Conservation (phyloP, 1,140 invertebrate genomes). For the Aporrectodea caliginosa region DNA sequence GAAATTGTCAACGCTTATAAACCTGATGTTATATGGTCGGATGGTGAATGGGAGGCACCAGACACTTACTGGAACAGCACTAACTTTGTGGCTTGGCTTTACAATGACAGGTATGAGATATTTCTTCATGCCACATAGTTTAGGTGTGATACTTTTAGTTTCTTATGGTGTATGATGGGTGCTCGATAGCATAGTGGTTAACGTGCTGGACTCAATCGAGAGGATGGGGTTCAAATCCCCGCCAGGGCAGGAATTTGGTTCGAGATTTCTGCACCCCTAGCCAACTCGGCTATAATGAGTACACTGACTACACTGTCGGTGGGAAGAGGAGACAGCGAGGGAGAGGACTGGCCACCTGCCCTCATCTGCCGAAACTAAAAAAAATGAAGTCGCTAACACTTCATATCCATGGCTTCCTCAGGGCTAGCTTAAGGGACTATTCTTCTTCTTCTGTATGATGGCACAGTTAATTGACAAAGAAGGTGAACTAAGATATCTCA, state of each 20-base stretch:
- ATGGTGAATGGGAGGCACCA: constrained; percentile 64
- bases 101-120: constrained; percentile 71
- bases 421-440: background rate
- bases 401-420: too few species aligned
- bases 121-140: background rate
- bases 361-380: too few species aligned
- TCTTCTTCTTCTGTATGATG: background rate
- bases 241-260: too few species aligned
- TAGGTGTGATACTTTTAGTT: background rate
- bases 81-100: constrained; percentile 79
- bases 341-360: too few species aligned
- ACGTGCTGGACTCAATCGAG: too few species aligned
- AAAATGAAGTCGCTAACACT: too few species aligned
- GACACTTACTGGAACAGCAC: constrained; percentile 67
- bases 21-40: constrained; percentile 89
- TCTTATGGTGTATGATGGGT: background rate
- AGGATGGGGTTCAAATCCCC: too few species aligned
- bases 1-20: constrained; percentile 69
- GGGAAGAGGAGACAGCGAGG: too few species aligned
- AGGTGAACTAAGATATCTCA: too few species aligned
- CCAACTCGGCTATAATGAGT: background rate
- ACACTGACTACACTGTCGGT: too few species aligned
- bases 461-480: background rate
- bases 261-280: background rate
- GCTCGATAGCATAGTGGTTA: background rate